phyloP scores from a whole-genome alignment of 2,113 vertebrate species.

The Urocitellus parryii region DNA sequence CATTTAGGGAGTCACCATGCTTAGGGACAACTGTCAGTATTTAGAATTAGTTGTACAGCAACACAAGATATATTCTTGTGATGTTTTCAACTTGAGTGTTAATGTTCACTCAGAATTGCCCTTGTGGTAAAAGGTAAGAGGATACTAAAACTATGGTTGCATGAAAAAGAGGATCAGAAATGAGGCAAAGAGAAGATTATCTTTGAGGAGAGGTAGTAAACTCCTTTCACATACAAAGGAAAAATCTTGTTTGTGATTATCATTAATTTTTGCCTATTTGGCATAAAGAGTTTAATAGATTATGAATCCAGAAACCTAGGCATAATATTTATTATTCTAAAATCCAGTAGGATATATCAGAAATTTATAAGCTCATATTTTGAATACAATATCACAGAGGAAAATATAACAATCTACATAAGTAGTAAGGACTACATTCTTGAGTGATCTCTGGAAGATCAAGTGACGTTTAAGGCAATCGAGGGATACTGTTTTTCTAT shows the following conservation, averaged over 20 bases:
- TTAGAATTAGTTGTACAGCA: not conserved
- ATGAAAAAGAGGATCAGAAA: not conserved
- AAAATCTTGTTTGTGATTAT: constrained; percentile 27
- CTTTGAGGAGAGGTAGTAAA: not conserved
- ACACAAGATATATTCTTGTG: not conserved
- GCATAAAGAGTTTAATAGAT: not conserved
- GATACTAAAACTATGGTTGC: not conserved
- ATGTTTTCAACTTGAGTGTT: not conserved
- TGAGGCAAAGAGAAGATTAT: not conserved
- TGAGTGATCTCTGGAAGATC: not conserved
- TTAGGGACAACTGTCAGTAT: not conserved
- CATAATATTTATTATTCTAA: not conserved
- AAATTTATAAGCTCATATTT: not conserved
- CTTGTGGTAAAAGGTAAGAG: not conserved
- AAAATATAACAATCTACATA: not conserved
- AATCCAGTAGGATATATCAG: not conserved
- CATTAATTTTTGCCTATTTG: not conserved
- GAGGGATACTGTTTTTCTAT: not conserved
- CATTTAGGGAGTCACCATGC: not conserved
- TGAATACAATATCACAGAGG: not conserved
- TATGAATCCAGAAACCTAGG: not conserved
- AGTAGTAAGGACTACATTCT: not conserved
- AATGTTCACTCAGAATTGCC: not conserved
- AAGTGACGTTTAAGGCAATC: not conserved
- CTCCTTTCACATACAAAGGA: not conserved